Percentiles rank a stretch among this genome's conserved stretches.
phyloP scores from a whole-genome alignment of 2,797 vertebrate genomes.

The Cryptoblepharus egeriae region DNA sequence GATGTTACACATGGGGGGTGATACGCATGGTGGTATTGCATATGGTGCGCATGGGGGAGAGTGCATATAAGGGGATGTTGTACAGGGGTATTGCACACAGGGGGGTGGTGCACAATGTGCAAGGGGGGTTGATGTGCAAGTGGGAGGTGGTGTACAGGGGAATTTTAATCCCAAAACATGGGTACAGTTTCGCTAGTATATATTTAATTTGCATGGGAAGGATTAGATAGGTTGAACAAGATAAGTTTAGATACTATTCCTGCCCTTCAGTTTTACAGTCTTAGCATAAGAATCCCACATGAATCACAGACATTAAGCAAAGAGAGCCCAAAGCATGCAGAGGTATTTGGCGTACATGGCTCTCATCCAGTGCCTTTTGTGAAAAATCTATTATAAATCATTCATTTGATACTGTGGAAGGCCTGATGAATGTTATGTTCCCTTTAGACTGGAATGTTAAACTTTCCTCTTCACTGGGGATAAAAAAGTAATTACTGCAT shows the following conservation, averaged over 20 bases:
- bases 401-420: constrained; percentile 66
- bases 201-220: too few relatives aligned
- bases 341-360: constrained; percentile 43
- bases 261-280: neutral
- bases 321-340: constrained; percentile 39
- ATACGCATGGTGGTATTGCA: too few relatives aligned
- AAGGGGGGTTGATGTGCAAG: too few relatives aligned
- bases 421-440: constrained; percentile 55
- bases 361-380: constrained; percentile 27
- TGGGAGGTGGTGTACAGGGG: too few relatives aligned
- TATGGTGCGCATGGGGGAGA: too few relatives aligned
- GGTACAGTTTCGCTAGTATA: too few relatives aligned
- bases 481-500: constrained; percentile 68
- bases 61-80: too few relatives aligned
- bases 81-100: too few relatives aligned
- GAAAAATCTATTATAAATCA: constrained; percentile 64
- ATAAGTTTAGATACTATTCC: neutral
- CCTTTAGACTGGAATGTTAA: constrained; percentile 39
- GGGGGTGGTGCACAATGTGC: too few relatives aligned
- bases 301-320: constrained; percentile 4
- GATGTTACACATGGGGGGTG: too few relatives aligned
- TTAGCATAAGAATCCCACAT: neutral
- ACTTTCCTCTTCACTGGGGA: constrained; percentile 37
- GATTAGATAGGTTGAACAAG: neutral
- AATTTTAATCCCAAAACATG: too few relatives aligned